Base-by-base conservation (phyloP, 2,888 invertebrate genomes). In the Clitarchus hookeri region DNA sequence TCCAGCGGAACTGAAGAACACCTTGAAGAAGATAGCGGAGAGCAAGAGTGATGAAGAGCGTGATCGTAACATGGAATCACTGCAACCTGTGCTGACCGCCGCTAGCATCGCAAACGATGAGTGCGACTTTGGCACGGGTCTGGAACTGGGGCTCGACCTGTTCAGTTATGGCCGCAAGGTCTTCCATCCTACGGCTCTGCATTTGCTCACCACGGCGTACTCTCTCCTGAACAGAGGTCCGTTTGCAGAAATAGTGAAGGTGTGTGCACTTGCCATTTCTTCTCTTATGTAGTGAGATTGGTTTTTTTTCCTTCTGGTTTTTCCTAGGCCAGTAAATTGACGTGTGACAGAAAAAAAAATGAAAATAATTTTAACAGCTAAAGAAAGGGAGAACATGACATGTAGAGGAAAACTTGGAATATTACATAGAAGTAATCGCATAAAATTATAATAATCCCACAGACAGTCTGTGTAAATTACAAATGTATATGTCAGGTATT, bases 71-170 rank as follows among this genome's bases (percentile, higher is more conserved):
- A 92, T 96, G 87, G 94, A 95, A 36, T 94, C 95, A 48, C 90
- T 98, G 6, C 96, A 97, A 89, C 96, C 97, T 86, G 92, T 97
- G 1, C 94, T 98, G 87, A 97, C 96, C 6, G 95, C 95, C 86
- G 95, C 97, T 11, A 96, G 95, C 91, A 97, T 97, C 91, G 99
- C 98, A 0, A 95, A 96, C 86, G 99, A 99, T 90, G 99, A 99
- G 91, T 96, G 96, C 90, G 98, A 99, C 91, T 98, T 98, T 92
- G 99, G 98, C 0, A 98, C 97, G 85, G 96, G 97, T 0, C 91
- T 99, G 2, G 98, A 99, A 91, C 92, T 97, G 77, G 98, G 98
- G 0, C 94, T 97, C 88, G 95, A 97, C 91, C 92, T 99, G 84
- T 97, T 98, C 90, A 95, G 95, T 87, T 96, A 95, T 86, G 97